Base-by-base conservation (phyloP, 2,888 invertebrate genomes). In the Ophion ventricosus region DNA sequence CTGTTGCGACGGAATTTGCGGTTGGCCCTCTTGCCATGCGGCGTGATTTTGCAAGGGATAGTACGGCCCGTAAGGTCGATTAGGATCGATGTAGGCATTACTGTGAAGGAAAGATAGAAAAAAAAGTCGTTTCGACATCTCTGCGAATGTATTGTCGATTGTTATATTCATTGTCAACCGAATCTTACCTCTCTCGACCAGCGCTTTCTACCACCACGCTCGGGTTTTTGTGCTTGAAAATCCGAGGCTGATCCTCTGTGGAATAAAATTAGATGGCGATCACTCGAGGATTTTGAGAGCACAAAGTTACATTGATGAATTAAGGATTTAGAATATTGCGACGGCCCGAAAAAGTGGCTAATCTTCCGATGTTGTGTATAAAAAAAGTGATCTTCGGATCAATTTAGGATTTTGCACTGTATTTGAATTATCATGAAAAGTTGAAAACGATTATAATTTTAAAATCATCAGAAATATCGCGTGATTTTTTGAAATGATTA, bases 151-250 rank as follows among this genome's bases (percentile, higher is more conserved):
- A 49, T 49, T 17, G 4, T 17, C 49, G 14, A 49, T 49, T 49
- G 49, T 49, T 49, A 17, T 49, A 17, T 11, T 14, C 49, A 3
- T 49, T 49, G 49, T 17, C 49, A 14, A 49, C 17, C 14, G 4
- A 49, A 78, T 78, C 74, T 61, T 25, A 84, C 83, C 56, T 76
- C 20, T 81, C 82, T 14, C 82, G 82, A 40, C 70, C 84, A 61
- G 82, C 88, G 84, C 87, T 89, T 84, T 92, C 90, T 10, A 87
- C 88, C 26, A 90, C 85, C 4, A 92, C 88, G 23, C 91, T 88
- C 2, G 91, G 85, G 77, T 88, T 90, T 76, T 92, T 92, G 57
- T 91, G 92, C 81, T 91, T 92, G 74, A 92, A 93, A 85, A 92
- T 91, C 69, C 87, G 87, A 3, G 91, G 87, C 59, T 91, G 90